phyloP scores from a whole-genome alignment of 1,140 invertebrate species.

The Bombus waltoni region DNA sequence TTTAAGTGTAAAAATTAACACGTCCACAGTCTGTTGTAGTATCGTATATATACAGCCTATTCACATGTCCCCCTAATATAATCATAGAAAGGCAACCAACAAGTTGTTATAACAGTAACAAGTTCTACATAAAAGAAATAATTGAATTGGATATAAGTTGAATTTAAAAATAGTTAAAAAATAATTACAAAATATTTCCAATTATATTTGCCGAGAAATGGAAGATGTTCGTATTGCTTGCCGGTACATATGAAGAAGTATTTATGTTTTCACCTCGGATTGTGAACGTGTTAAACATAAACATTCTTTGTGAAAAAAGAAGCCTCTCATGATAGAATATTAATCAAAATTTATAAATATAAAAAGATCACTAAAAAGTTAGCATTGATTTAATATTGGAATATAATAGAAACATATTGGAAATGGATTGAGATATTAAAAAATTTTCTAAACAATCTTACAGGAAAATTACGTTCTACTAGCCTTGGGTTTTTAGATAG shows the following conservation, averaged over 20 bases:
- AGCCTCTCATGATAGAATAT: neutral
- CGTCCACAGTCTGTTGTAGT: neutral
- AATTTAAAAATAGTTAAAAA: neutral
- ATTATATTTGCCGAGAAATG: too few relatives aligned
- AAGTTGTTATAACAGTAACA: too few relatives aligned
- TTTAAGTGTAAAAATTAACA: neutral
- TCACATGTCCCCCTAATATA: too few relatives aligned
- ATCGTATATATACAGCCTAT: too few relatives aligned
- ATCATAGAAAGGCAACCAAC: too few relatives aligned
- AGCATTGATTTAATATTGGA: conserved; percentile 7
- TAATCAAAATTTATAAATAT: neutral
- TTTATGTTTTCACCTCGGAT: neutral
- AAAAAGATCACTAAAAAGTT: neutral
- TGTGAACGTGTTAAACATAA: neutral
- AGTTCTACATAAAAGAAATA: too few relatives aligned
- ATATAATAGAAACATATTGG: neutral
- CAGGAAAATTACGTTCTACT: conserved; percentile 9
- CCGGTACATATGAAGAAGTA: neutral
- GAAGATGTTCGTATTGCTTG: neutral
- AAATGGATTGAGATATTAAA: neutral
- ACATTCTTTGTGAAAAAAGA: neutral
- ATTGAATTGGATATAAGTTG: neutral
- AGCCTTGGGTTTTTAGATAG: neutral
- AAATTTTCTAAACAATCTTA: conserved; percentile 13
- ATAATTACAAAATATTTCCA: too few relatives aligned